These are phyloP conservation scores for Lepus timidus DNA, from an alignment of 2,113 vertebrate genomes.

Conservation along the genomic window DNA sequence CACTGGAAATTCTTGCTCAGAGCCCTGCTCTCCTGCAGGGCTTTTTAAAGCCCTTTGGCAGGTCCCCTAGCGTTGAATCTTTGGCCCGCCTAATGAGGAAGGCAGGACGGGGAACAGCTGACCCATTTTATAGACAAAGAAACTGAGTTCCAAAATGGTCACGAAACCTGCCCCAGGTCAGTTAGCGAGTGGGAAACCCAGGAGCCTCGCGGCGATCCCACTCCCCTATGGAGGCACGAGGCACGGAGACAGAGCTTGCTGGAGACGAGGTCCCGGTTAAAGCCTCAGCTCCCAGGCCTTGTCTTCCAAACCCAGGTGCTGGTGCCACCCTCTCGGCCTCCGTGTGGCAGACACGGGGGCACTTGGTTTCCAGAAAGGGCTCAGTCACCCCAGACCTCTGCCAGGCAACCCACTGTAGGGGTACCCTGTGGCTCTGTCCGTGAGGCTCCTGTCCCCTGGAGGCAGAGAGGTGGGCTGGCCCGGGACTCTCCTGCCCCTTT, in stretches of 20 bases:
- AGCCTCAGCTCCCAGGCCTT: neutral
- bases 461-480: neutral
- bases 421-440: too few relatives aligned
- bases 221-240: neutral
- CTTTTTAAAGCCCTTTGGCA: neutral
- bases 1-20: fast-evolving
- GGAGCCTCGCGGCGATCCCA: neutral
- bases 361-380: neutral
- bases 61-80: neutral
- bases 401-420: neutral
- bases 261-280: neutral
- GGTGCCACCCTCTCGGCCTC: neutral
- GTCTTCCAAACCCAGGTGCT: neutral
- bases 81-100: neutral
- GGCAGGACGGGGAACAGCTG: neutral
- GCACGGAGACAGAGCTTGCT: neutral
- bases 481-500: too few relatives aligned
- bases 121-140: neutral
- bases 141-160: neutral
- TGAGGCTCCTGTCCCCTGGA: neutral
- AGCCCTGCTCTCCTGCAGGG: neutral
- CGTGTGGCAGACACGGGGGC: neutral
- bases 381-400: neutral
- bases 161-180: neutral
- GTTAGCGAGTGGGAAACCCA: neutral